Evolutionary conservation across 2,113 vertebrate species (phyloP).

Genomic region (human): DNA sequence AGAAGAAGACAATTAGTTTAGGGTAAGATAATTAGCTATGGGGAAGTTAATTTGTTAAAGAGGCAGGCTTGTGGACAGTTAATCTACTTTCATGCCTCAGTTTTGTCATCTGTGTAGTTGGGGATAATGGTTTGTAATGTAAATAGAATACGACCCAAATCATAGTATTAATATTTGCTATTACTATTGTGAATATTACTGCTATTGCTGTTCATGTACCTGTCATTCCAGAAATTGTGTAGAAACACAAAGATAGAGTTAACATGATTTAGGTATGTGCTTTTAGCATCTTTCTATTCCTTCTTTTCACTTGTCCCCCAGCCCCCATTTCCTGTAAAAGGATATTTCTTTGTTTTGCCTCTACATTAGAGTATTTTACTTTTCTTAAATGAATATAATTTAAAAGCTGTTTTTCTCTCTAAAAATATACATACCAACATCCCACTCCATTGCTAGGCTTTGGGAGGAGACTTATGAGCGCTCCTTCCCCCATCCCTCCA

Average conservation of each 20-base stretch:
- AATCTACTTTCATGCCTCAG: background rate
- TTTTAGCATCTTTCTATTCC: background rate
- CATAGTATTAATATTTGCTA: background rate
- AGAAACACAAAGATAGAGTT: background rate
- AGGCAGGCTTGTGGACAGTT: background rate
- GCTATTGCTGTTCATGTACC: background rate
- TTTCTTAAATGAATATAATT: slow-evolving; percentile 2
- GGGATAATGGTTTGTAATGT: background rate
- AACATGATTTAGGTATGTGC: background rate
- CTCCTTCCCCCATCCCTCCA: rapidly evolving
- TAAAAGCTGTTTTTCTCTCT: background rate
- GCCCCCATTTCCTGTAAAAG: background rate
- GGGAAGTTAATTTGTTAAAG: background rate
- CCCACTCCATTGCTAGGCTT: background rate
- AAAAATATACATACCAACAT: background rate
- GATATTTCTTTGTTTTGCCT: background rate
- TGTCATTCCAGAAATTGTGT: background rate
- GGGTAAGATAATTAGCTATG: background rate
- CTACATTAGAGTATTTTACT: background rate
- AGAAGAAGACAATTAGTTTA: background rate
- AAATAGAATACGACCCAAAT: background rate
- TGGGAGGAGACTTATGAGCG: background rate
- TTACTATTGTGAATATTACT: background rate
- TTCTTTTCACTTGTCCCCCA: background rate
- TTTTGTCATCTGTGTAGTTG: background rate